Base-by-base conservation (phyloP, 2,888 invertebrate species). In the Caradrina kadenii region DNA sequence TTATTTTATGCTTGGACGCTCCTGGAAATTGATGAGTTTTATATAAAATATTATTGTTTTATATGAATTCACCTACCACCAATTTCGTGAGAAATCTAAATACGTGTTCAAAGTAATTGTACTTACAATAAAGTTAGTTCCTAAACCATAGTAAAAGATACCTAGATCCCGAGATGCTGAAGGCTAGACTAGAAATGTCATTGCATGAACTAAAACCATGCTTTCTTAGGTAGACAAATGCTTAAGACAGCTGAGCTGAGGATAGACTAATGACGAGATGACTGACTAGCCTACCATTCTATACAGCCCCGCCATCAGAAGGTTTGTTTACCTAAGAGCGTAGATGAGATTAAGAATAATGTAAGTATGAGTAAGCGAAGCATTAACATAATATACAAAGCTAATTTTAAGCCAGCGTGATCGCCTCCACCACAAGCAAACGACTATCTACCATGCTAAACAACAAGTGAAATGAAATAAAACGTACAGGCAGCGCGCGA, bases 401-500 rank as follows among this genome's bases (percentile, higher is more conserved):
- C 78, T 63, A 35, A 1, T n/a, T 56, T 35, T 4, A 54, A 31
- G 22, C 39, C 48, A 8, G 65, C 76, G 65, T 50, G 64, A 22
- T 69, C 49, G 54, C 73, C n/a, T 58, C 58, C 73, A 77, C 73
- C 73, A 80, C 76, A 76, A 48, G 72, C 63, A 63, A 79, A 69
- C 78, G 45, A 71, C 65, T 66, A 72, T 72, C 72, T 79, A 77
- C 39, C 74, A 79, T 82, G 81, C 86, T 82, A 80, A 83, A 77
- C 87, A 88, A 86, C 85, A 83, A 78, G 93, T 93, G 93, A 87
- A 88, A 92, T 89, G 91, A 91, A 93, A 81, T 84, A 85, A 85
- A 88, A 96, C 96, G 94, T 96, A 95, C 95, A 94, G 90, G 87
- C 90, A 91, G 84, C 93, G 91, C 87, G 91, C 90, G 91, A 91